phyloP scores from a whole-genome alignment of 2,797 vertebrate genomes.

The Acanthurus leucopareius region DNA sequence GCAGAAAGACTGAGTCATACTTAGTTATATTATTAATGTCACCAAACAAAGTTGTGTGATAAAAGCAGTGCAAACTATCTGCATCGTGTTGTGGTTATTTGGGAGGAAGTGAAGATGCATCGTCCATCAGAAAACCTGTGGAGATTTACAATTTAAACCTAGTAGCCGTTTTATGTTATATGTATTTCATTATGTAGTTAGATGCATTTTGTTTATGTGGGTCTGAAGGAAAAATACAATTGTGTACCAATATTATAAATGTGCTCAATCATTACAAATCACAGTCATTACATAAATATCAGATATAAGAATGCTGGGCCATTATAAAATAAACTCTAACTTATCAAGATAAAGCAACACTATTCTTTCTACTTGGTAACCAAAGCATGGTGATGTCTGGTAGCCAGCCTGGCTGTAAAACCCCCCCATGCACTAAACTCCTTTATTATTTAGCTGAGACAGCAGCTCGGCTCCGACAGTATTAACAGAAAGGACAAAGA shows the following conservation, averaged over 20 bases:
- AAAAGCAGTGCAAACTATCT: too few relatives aligned
- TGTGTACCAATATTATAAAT: not conserved
- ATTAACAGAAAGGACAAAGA: conserved; percentile 52
- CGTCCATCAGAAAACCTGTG: too few relatives aligned
- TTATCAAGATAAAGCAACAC: conserved; percentile 44
- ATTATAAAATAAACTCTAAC: conserved; percentile 32
- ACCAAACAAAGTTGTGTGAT: too few relatives aligned
- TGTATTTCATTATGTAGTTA: too few relatives aligned
- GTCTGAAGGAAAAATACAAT: not conserved
- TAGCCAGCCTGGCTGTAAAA: conserved; percentile 46
- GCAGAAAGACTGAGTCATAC: too few relatives aligned
- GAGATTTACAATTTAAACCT: too few relatives aligned
- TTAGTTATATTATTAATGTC: too few relatives aligned
- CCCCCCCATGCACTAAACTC: conserved; percentile 49
- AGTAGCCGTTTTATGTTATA: too few relatives aligned
- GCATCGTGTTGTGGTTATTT: too few relatives aligned
- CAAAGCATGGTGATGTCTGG: conserved; percentile 38
- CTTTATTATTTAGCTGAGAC: conserved; percentile 65
- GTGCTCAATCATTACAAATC: conserved; percentile 8
- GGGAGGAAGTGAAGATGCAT: too few relatives aligned
- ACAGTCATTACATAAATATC: conserved; percentile 22
- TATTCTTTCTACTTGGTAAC: conserved; percentile 45
- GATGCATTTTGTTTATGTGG: not conserved
- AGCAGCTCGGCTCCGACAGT: conserved; percentile 51
- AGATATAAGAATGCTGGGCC: not conserved